These are phyloP conservation scores for Engraulis encrasicolus DNA, from an alignment of 2,113 vertebrate species.

Conservation along the genomic window DNA sequence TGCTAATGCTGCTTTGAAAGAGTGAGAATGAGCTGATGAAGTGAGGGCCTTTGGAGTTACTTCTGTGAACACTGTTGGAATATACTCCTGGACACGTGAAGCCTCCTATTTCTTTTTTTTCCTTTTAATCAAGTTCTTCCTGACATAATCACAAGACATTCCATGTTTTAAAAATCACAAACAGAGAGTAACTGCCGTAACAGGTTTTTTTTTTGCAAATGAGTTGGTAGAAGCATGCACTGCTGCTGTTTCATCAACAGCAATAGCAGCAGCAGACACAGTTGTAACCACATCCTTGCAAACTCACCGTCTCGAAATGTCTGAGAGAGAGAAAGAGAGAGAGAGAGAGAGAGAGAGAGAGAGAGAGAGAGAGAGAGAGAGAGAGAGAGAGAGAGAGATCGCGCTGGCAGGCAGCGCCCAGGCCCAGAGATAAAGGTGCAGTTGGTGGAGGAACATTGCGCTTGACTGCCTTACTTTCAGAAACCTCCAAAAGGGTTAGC, in stretches of 20 bases:
- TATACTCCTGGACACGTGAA: neutral
- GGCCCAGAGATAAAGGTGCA: neutral
- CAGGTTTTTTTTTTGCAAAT: neutral
- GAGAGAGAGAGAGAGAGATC: too few species aligned
- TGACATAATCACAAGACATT: neutral
- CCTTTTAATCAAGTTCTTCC: neutral
- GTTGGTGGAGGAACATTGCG: neutral
- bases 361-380: too few species aligned
- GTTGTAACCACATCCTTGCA: neutral
- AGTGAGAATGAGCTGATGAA: too few species aligned
- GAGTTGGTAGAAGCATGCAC: neutral
- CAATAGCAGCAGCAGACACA: neutral
- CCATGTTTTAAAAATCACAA: neutral
- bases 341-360: too few species aligned
- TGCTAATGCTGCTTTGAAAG: neutral
- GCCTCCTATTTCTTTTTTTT: neutral
- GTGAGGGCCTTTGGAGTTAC: neutral
- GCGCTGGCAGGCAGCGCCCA: neutral
- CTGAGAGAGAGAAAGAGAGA: too few species aligned
- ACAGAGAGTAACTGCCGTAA: neutral
- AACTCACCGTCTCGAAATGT: neutral
- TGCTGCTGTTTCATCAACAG: neutral
- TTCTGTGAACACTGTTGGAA: neutral
- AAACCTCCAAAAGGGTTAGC: neutral
- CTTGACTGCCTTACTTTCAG: neutral